Conservation (phyloP, 1,140 invertebrate species). For the Monomorium pharaonis region DNA sequence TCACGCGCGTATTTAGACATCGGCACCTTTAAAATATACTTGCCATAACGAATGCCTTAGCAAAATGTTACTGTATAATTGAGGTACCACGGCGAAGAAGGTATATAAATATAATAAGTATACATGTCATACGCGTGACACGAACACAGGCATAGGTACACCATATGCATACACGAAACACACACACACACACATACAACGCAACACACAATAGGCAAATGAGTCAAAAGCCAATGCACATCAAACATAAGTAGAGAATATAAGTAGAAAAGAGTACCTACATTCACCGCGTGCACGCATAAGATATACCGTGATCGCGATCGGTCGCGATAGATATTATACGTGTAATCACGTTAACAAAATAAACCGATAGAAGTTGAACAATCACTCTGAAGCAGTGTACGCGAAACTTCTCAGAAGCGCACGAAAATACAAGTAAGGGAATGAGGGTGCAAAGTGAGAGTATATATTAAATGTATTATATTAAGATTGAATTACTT, state of each 20-base stretch:
- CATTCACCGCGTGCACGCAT: constrained; percentile 32
- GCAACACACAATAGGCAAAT: constrained; percentile 4
- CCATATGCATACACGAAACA: not conserved
- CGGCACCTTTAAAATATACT: constrained; percentile 74
- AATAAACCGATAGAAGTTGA: constrained; percentile 28
- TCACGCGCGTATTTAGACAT: constrained; percentile 73
- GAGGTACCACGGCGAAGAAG: constrained; percentile 51
- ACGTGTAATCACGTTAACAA: constrained; percentile 16
- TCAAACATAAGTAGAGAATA: constrained; percentile 67
- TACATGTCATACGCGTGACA: constrained; percentile 30
- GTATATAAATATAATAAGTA: constrained; percentile 67
- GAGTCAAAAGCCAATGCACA: constrained; percentile 72
- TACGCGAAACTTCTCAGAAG: constrained; percentile 65
- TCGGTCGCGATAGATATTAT: constrained; percentile 15
- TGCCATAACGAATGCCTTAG: constrained; percentile 75
- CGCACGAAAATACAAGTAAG: constrained; percentile 66
- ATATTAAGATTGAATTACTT: constrained; percentile 69
- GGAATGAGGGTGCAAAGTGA: constrained; percentile 67
- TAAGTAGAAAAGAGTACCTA: constrained; percentile 59
- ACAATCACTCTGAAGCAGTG: constrained; percentile 47
- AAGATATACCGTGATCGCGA: constrained; percentile 37
- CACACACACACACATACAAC: constrained; percentile 49
- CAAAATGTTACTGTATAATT: constrained; percentile 73
- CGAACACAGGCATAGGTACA: constrained; percentile 34
- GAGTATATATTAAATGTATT: constrained; percentile 73